These are phyloP conservation scores for Castor canadensis DNA, from an alignment of 2,113 vertebrate genomes.

Conservation along the genomic window DNA sequence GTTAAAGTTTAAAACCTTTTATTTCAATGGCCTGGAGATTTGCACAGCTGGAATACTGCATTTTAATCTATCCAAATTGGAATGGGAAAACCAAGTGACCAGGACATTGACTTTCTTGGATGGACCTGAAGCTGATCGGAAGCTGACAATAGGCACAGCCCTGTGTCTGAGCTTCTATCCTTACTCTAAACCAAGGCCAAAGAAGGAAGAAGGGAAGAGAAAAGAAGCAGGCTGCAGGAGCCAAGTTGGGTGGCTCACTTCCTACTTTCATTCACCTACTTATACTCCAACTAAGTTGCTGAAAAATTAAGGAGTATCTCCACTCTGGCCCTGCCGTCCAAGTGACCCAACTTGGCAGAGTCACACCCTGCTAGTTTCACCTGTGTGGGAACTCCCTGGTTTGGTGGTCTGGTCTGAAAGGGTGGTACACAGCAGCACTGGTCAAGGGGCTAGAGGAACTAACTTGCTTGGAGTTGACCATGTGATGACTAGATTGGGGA, in stretches of 20 bases:
- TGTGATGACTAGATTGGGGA: background rate
- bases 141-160: background rate
- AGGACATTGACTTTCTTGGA: slow-evolving; percentile 64
- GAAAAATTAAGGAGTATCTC: background rate
- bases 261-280: background rate
- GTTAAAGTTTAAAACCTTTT: slow-evolving; percentile 80
- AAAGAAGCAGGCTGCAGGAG: no score
- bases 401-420: background rate
- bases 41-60: slow-evolving; percentile 79
- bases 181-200: background rate
- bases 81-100: slow-evolving; percentile 66
- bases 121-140: slow-evolving; percentile 13
- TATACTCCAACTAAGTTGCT: background rate
- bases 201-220: background rate
- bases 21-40: slow-evolving; percentile 81
- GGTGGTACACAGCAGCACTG: background rate
- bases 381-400: background rate
- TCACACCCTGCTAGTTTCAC: background rate
- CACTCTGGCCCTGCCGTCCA: background rate
- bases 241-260: background rate
- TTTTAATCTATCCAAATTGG: slow-evolving; percentile 80
- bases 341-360: background rate
- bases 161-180: background rate
- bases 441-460: background rate
- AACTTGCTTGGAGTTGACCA: background rate